A percentile compares a stretch with the other conserved stretches of the same genome.
Conservation (phyloP, 1,140 invertebrate genomes). For the Cydia fagiglandana region DNA sequence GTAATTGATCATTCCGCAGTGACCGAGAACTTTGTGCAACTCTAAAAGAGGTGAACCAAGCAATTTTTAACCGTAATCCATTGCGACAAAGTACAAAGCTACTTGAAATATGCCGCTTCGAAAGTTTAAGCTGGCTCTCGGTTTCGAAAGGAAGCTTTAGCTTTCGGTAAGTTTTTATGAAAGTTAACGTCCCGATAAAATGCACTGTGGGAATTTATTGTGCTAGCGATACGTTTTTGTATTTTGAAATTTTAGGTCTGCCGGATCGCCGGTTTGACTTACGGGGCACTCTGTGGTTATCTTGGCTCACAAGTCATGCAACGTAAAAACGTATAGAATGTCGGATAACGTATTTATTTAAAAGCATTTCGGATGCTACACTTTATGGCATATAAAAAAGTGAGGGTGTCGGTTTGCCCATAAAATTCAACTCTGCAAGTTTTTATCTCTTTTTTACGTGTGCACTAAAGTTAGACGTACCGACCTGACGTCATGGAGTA, state of each 20-base stretch:
- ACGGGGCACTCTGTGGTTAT: no score
- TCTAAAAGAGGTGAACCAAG: neutral
- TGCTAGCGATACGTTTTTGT: neutral
- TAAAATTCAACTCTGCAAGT: conserved; percentile 12
- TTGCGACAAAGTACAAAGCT: neutral
- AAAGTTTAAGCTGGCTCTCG: conserved; percentile 8
- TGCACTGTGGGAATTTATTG: neutral
- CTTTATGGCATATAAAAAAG: conserved; percentile 1
- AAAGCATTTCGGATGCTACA: neutral
- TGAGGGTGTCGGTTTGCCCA: neutral
- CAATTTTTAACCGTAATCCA: conserved; percentile 9
- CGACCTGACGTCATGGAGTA: neutral
- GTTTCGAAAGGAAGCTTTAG: neutral
- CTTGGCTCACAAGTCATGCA: no score
- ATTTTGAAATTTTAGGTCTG: neutral
- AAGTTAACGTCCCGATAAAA: neutral
- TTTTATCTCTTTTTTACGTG: conserved; percentile 10
- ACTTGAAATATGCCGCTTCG: neutral
- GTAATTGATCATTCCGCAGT: conserved; percentile 9
- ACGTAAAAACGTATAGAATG: neutral
- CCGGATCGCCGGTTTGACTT: no score
- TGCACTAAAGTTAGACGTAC: neutral
- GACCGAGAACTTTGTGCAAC: neutral
- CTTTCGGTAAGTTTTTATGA: conserved; percentile 15
- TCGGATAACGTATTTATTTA: conserved; percentile 7